Evolutionary conservation across 2,797 vertebrate species (phyloP), one percentile per base, ranked within the genome.

Genomic region (Sebastes elongatus): DNA sequence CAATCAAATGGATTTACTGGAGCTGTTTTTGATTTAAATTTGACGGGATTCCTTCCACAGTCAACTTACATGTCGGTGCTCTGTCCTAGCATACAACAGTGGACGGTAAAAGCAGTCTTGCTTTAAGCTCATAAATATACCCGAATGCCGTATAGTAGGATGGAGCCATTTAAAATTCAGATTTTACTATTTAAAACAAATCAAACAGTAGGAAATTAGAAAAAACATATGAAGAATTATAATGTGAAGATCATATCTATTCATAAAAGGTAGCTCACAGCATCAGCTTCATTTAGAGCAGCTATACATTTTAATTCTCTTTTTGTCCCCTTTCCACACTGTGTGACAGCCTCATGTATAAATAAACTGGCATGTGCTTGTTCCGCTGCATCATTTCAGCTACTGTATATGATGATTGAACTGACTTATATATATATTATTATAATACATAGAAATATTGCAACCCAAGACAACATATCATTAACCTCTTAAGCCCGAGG

Each of bases 1-100:
- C 76, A 74, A 67, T 81, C 80, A 76, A 65, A 73, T 83, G 14
- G 80, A 80, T 78, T 78, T 59, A 74, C 78, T 18, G 61, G 13
- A 30, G 80, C 61, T 73, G 59, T 38, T 69, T 87, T 73, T 66
- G 53, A 63, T 75, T 65, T 62, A 6, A 60, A 67, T 71, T 32
- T 49, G 38, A 83, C 78, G 20, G 57, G 56, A 76, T 78, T 83
- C 80, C 52, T 30, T 52, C 23, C 62, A 68, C 56, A 77, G 38
- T 38, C 60, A 14, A 18, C 20, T 71, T n/a, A 23, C 16, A 42
- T 55, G 52, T 25, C 38, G 49, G 52, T 52, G 38, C 23, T 69
- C 74, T 23, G 10, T 63, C 23, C 8, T 8, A 27, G 49, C 46
- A 60, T 27, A 27, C 16, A 30, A 61, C 49, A 55, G 23, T 25